A percentile compares a stretch with the other conserved stretches of the same genome.
Conservation (phyloP, 2,888 invertebrate species). For the Strigamia crassipes region DNA sequence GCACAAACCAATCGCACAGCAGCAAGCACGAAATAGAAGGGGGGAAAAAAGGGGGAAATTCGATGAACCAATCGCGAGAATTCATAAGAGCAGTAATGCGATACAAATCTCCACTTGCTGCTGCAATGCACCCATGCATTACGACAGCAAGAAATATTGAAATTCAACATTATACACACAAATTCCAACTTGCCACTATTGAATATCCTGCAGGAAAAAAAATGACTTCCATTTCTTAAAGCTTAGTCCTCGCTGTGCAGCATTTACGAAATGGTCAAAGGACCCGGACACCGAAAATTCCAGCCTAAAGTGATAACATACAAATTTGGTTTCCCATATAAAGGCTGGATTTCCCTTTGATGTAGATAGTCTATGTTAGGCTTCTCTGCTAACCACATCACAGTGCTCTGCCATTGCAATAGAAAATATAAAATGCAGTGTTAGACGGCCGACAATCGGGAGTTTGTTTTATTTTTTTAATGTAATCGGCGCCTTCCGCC, state of each 20-base stretch:
- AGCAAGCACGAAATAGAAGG: neutral
- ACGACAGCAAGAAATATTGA: conserved; percentile 11
- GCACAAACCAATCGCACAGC: conserved; percentile 6
- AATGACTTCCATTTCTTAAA: neutral
- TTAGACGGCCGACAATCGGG: no score
- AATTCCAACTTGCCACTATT: conserved; percentile 14
- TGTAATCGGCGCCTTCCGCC: no score
- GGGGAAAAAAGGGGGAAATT: neutral
- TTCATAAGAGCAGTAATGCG: conserved; percentile 32
- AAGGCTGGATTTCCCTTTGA: no score
- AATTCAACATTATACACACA: conserved; percentile 17
- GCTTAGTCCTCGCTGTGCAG: neutral
- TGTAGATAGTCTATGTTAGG: no score
- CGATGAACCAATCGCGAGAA: conserved; percentile 37
- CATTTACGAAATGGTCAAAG: neutral
- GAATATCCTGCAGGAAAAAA: neutral
- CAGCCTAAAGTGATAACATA: no score
- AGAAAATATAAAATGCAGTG: no score
- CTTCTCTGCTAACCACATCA: no score
- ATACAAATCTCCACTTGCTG: conserved; percentile 29
- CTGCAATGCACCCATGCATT: conserved; percentile 30
- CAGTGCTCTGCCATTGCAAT: no score
- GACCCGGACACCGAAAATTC: no score
- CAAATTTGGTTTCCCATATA: no score
- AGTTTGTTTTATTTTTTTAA: no score